Percentiles rank a stretch among this genome's conserved stretches.
Conservation (phyloP, 2,113 vertebrate genomes). For the Takifugu bimaculatus region DNA sequence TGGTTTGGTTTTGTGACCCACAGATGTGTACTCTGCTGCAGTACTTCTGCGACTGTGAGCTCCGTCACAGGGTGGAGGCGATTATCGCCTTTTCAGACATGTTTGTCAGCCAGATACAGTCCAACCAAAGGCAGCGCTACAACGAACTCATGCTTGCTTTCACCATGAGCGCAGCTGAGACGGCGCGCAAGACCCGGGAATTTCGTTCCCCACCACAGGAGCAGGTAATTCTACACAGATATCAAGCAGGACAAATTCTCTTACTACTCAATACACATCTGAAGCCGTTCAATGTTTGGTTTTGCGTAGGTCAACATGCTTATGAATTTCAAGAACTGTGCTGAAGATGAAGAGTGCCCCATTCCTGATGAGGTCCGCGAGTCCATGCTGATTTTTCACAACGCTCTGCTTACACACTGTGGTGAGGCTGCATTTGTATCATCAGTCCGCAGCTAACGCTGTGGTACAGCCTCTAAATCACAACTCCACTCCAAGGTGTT, state of each 20-base stretch:
- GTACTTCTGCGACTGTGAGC: conserved; percentile 93
- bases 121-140: conserved; percentile 86
- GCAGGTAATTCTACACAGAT: conserved; percentile 73
- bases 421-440: conserved; percentile 70
- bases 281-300: neutral
- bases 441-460: neutral
- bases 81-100: conserved; percentile 86
- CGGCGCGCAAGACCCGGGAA: conserved; percentile 87
- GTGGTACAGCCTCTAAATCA: neutral
- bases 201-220: conserved; percentile 94
- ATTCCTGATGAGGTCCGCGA: conserved; percentile 81
- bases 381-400: conserved; percentile 80
- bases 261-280: no score
- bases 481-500: conserved; percentile 75
- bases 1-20: conserved; percentile 15
- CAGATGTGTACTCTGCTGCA: conserved; percentile 94
- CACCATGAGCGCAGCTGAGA: conserved; percentile 89
- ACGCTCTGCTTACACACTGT: conserved; percentile 83
- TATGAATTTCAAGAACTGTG: conserved; percentile 82
- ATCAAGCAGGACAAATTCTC: neutral
- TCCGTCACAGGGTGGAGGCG: conserved; percentile 90
- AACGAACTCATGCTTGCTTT: conserved; percentile 84
- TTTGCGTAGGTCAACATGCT: conserved; percentile 88
- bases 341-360: conserved; percentile 78
- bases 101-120: conserved; percentile 84